A percentile compares a stretch with the other conserved stretches of the same genome.
These are phyloP conservation scores for Pedetes capensis DNA, from an alignment of 2,113 vertebrate species.

Conservation along the genomic window DNA sequence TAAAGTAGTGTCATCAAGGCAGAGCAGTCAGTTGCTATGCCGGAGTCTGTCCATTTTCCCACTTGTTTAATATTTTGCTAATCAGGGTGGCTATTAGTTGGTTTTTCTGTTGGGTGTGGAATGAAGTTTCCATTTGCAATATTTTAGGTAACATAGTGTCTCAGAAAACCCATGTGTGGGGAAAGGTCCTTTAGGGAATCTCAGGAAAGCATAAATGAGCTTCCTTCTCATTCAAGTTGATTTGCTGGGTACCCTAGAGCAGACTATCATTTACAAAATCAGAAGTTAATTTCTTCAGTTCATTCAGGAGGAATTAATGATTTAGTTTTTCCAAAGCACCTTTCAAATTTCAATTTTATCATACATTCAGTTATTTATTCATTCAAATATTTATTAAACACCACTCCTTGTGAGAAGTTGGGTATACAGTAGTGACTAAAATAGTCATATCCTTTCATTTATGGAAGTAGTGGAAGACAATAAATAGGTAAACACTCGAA, in stretches of 20 bases:
- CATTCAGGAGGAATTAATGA: neutral
- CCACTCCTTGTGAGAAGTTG: neutral
- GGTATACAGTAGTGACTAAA: neutral
- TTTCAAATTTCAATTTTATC: conserved; percentile 13
- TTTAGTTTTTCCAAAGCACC: conserved; percentile 22
- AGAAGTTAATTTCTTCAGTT: conserved; percentile 18
- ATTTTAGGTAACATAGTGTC: neutral
- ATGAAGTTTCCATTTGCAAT: neutral
- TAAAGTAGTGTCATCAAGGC: neutral
- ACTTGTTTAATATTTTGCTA: neutral
- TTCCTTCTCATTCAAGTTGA: neutral
- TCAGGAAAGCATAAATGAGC: neutral
- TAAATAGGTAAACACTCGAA: neutral
- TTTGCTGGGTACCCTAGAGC: neutral
- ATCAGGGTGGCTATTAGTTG: neutral
- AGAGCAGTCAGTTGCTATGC: neutral
- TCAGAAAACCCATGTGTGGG: neutral
- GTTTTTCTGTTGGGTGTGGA: neutral
- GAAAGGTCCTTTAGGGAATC: neutral
- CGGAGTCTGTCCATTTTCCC: neutral
- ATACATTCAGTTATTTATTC: conserved; percentile 21
- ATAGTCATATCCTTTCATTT: neutral
- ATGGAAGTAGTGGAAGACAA: neutral
- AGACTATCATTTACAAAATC: neutral
- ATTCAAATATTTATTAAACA: conserved; percentile 34